Base-by-base conservation (phyloP, 2,113 vertebrate genomes). In the Equus quagga region DNA sequence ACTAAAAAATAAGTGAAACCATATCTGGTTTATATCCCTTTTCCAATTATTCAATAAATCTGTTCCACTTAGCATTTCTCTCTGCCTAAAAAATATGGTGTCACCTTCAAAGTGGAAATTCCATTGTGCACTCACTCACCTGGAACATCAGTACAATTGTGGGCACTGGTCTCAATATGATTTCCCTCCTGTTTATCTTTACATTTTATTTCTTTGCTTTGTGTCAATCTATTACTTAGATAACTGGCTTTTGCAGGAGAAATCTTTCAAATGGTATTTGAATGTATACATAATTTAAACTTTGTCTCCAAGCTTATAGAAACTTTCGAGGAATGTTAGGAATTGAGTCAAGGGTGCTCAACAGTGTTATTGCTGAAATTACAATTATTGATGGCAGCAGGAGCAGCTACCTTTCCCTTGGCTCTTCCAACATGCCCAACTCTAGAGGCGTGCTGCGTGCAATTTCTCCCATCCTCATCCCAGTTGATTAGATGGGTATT, bases 291-390 rank as follows among this genome's bases (percentile, higher is more conserved):
- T 69, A 65, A 73, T 91, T 67, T 62, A 88, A 78, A 54, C 41
- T 46, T 88, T 56, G 51, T 96, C 76, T 87, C 80, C 23, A 41
- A 73, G 41, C n/a, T 88, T 78, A 41, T 31, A 93, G 82, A 80
- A 78, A 81, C 33, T 60, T 65, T 44, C 72, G 91, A 96, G 67
- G 87, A 72, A 85, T 89, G 36, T 89, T 93, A 84, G 58, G 49
- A 92, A 26, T 75, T 88, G 75, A 84, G 75, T 70, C 36, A 41
- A 83, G 69, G 58, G 14, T 90, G 84, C 88, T 94, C 76, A 72
- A 84, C 60, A 62, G 46, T 36, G 24, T 89, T 85, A 60, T 46
- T 94, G 60, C 85, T 72, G n/a, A 94, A 90, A 84, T 89, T 94
- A 72, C 95, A 85, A 78, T 67, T 41, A 72, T 75, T 51, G 51